Percentiles rank a stretch among this genome's conserved stretches.
Conservation (phyloP, 2,113 vertebrate genomes). For the Piaya cayana region DNA sequence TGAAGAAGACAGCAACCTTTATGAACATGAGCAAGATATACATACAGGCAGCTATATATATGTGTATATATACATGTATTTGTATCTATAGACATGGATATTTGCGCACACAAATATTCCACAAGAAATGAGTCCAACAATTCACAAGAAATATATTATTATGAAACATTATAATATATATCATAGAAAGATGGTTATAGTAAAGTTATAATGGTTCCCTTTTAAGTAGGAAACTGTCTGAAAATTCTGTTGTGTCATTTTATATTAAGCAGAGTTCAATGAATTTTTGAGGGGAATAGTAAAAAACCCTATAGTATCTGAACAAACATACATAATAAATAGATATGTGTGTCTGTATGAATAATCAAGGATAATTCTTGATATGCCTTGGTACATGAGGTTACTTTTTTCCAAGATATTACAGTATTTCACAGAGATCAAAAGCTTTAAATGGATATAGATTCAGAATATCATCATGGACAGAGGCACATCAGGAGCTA, state of each 20-base stretch:
- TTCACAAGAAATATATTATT: not conserved
- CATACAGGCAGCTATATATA: not conserved
- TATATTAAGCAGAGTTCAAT: not conserved
- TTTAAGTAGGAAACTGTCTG: not conserved
- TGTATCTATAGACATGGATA: not conserved
- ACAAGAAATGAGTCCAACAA: conserved; percentile 20
- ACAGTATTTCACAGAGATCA: not conserved
- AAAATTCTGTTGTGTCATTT: not conserved
- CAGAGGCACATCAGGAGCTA: not conserved
- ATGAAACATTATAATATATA: not conserved
- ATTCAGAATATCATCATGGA: not conserved
- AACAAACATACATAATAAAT: not conserved
- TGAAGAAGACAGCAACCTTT: conserved; percentile 20
- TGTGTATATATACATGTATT: not conserved
- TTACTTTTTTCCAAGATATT: not conserved
- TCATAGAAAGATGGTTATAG: not conserved
- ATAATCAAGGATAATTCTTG: not conserved
- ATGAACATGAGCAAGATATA: conserved; percentile 7
- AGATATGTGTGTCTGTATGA: not conserved
- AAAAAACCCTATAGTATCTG: not conserved
- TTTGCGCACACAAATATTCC: not conserved
- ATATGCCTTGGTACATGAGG: not conserved
- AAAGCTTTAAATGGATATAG: not conserved
- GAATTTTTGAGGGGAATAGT: not conserved
- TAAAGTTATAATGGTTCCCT: not conserved